A percentile compares a stretch with the other conserved stretches of the same genome.
Conservation (phyloP, 2,113 vertebrate genomes). For the Crocuta crocuta region DNA sequence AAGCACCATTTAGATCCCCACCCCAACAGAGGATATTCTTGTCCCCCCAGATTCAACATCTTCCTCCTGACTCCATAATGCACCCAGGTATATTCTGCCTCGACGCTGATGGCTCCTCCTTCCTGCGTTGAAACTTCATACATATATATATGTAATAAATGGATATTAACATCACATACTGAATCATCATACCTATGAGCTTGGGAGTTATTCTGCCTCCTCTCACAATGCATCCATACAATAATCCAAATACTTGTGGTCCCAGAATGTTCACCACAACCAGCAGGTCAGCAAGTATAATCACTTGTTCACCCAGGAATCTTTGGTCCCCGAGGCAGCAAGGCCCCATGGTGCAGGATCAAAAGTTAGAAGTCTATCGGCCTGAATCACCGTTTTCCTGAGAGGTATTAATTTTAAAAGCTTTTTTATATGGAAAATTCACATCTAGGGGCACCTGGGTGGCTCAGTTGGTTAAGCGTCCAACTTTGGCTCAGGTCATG, state of each 20-base stretch:
- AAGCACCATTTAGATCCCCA: not conserved
- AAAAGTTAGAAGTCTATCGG: not conserved
- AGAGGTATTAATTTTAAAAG: not conserved
- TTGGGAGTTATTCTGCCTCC: not conserved
- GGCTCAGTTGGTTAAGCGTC: no score
- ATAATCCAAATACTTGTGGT: no score
- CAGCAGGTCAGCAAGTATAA: not conserved
- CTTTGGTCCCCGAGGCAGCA: not conserved
- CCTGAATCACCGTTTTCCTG: not conserved
- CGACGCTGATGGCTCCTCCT: not conserved
- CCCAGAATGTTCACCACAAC: not conserved
- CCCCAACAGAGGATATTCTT: rapidly evolving
- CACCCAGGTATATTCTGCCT: not conserved
- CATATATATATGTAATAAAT: not conserved
- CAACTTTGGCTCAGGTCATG: no score
- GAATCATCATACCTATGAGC: not conserved
- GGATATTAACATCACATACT: not conserved
- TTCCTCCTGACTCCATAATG: not conserved
- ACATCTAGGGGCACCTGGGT: no score
- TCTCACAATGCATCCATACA: not conserved
- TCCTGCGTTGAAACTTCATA: not conserved
- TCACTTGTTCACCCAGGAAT: not conserved
- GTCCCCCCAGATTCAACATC: not conserved
- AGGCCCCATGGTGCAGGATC: rapidly evolving
- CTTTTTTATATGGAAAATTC: not conserved